Evolutionary conservation across 2,888 invertebrate genomes (phyloP), one percentile per base, ranked within the genome.

Genomic region (Sarcophaga variegata): DNA sequence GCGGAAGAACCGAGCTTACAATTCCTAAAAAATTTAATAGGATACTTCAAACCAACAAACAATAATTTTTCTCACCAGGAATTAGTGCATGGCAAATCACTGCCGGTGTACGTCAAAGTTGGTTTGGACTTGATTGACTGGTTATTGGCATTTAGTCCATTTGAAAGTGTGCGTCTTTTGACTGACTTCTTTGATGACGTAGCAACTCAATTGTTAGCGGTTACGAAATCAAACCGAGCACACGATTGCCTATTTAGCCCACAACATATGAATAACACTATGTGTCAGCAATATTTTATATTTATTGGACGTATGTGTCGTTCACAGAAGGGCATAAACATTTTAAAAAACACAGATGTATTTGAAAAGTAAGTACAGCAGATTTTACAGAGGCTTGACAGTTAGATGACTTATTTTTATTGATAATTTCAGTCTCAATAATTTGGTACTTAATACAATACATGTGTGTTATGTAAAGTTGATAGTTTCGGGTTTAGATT

Each of bases 391-490:
- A 11, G 49, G n/a, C n/a, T 17, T 25, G 25, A 20, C n/a, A 0
- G 49, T 66, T 14, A n/a, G 3, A 37, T 54, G 54, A 3, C 10
- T 25, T n/a, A 76, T 71, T 74, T 69, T 6, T n/a, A 11, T 20
- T 70, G 11, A 45, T 76, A 71, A 76, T 93, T 94, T 81, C 93
- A 97, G 97, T 91, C 95, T 98, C 81, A 94, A 97, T 90, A 96
- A 97, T 90, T 94, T 98, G 89, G 97, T 98, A 2, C 95, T 96
- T 12, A 95, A 96, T 70, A 97, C 97, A 4, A 96, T 97, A 90
- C 97, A 98, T 92, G 97, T 98, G 90, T 97, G 97, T 91, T 99
- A 99, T 93, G 96, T 98, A 0, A 99, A 99, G 93, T 94, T 99
- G 85, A 97, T 98, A 79, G 96, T 98, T 85, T 98, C 99, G 6